Base-by-base conservation (phyloP, 2,888 invertebrate species). In the Habroteleia sp. region DNA sequence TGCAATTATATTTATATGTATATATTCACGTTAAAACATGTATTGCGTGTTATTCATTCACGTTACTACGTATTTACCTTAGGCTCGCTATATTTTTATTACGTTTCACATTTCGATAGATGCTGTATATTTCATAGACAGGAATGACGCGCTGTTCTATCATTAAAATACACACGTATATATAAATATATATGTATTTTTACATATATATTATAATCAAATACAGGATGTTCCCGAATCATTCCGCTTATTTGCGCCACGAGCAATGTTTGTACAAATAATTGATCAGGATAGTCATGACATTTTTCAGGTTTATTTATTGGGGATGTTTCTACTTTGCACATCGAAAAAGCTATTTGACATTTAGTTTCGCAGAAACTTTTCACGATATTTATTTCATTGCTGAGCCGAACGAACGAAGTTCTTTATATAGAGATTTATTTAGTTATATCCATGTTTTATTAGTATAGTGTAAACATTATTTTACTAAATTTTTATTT, bases 131-230 rank as follows among this genome's bases (percentile, higher is more conserved):
- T 81, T 81, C 81, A 82, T 81, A 74, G 62, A 68, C 80, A 85
- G 83, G 84, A 86, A 87, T 86, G 86, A 83, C 75, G 81, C 82
- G 85, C 85, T 81, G 78, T 80, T 76, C 50, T 69, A 41, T 54
- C 52, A 46, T 66, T 48, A 25, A 41, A 42, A 35, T 17, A 44
- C 37, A 66, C 20, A 56, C n/a, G 31, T 41, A 48, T 63, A 63
- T 42, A 63, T 42, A n/a, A n/a, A n/a, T n/a, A n/a, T 20, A 4
- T 27, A 4, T 60, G 56, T 56, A 46, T 37, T 39, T 66, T 27
- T 56, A 56, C 23, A 66, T 54, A 46, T 66, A 66, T 39, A 44
- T 17, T 41, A 27, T 37, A 5, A 56, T 23, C 29, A 33, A 16
- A 52, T 69, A 54, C 58, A 63, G 56, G 42, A 65, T 66, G 63